A percentile compares a stretch with the other conserved stretches of the same genome.
Evolutionary conservation across 2,797 vertebrate genomes (phyloP).

Genomic region (Gymnopithys bicolor): DNA sequence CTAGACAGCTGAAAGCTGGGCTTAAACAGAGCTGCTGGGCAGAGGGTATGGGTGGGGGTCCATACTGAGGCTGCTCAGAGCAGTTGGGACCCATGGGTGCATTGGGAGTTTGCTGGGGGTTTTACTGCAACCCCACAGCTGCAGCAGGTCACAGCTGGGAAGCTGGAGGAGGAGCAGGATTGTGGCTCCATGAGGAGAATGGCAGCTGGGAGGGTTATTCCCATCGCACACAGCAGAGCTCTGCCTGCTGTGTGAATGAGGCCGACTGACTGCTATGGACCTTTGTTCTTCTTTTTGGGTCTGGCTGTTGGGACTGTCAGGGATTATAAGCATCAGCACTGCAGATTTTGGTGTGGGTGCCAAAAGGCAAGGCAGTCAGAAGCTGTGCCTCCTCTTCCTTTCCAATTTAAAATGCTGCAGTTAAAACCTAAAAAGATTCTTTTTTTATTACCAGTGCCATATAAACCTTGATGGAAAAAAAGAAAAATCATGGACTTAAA

Average conservation of each 20-base stretch:
- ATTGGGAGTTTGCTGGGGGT: neutral
- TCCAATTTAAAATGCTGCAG: neutral
- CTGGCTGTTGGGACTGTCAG: neutral
- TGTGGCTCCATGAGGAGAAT: neutral
- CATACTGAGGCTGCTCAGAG: neutral
- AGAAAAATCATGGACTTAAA: neutral
- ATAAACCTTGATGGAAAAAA: neutral
- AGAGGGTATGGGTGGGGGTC: neutral
- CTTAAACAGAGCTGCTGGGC: neutral
- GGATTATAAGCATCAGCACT: neutral
- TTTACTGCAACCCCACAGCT: neutral
- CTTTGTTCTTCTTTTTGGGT: neutral
- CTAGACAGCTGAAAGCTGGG: rapidly evolving
- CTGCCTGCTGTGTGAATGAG: neutral
- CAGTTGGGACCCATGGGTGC: neutral
- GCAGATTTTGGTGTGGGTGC: neutral
- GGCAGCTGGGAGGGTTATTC: neutral
- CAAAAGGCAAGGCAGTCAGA: neutral
- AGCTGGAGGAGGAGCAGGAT: neutral
- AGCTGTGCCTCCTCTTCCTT: neutral
- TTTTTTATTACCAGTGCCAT: neutral
- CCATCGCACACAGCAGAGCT: neutral
- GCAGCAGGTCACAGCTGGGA: neutral
- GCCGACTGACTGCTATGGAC: rapidly evolving
- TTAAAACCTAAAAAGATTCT: neutral